Evolutionary conservation across 2,113 vertebrate species (phyloP), one percentile per base, ranked within the genome.

Genomic region (Nothocercus nigrocapillus): DNA sequence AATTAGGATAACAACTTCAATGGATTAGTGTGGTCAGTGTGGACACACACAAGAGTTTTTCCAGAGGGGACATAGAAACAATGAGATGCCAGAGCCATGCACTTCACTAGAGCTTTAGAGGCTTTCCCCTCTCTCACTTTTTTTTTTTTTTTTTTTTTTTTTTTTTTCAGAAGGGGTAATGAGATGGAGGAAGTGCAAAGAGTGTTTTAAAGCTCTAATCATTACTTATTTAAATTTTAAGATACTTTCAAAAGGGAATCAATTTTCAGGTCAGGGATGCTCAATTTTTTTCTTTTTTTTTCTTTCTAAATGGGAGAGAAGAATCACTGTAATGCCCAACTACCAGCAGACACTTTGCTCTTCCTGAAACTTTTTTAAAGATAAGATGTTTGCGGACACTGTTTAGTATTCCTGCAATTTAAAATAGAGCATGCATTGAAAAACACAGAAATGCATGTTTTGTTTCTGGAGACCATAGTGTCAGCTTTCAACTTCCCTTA

Each of bases 141-240:
- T 75, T 56, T 32, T 47, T 2, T 16, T 44, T 44, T 36, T 32
- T 47, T 2, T 44, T 44, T 44, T 32, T 47, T 2, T 16, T 44
- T 44, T 36, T 32, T 47, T 2, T 44, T 44, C 17, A 19, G 9
- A 56, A 36, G 6, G 78, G 2, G 5, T 11, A 72, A 61, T 61
- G 16, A 5, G 5, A 78, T 19, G 6, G 36, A 84, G 18, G n/a
- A 86, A 78, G 75, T 54, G 15, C 0, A 0, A 72, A 34, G 25
- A 5, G 51, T 40, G 4, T 47, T 62, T 51, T 58, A 59, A 40
- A 88, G 40, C 69, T 45, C 24, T 38, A 8, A 69, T 20, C 5
- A 56, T 28, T 44, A 61, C 19, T 61, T 70, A 56, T 51, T 58
- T 42, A 72, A 63, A 68, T 72, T 34, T 28, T 64, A 53, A 92